Base-by-base conservation (phyloP, 2,113 vertebrate genomes). In the Eubucco bourcierii region DNA sequence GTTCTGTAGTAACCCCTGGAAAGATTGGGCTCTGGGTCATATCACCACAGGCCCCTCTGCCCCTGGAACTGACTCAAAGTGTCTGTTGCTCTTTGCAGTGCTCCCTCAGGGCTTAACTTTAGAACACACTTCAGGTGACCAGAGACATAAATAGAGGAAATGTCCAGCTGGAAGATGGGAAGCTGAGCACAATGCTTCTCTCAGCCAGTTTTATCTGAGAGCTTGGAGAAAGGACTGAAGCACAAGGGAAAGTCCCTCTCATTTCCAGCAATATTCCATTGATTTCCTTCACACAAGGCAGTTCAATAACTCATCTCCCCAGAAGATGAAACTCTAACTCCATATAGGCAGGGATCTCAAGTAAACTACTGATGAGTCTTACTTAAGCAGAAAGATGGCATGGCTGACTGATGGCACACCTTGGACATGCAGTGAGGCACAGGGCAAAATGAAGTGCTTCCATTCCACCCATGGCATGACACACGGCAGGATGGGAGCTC, bases 341-440 rank as follows among this genome's bases (percentile, higher is more conserved):
- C 92, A 67, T 77, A 82, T 86, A 97, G 96, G 96, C 87, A 96
- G 76, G 64, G 93, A 95, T 96, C 94, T 94, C 93, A 81, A 93
- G 50, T 93, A 95, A 96, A 96, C 93, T 95, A 95, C 90, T 81
- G 84, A 77, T 16, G 68, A 91, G 65, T 44, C 85, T 96, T 96
- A 97, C 97, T 96, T 96, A 97, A 93, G 94, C 80, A 84, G 67
- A 94, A 77, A 88, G 80, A 75, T 28, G n/a, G 88, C 71, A 79
- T 85, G 72, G 61, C 64, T 96, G 96, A 97, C 95, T 80, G 85
- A 97, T 83, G 72, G 87, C 63, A 87, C 61, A 52, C 31, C 79
- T 87, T 86, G 75, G 82, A 95, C n/a, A 53, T 25, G 63, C 18
- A 73, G 39, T 4, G 25, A 91, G 80, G 76, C 86, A 76, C 28